These are phyloP conservation scores for Bothrops alternatus DNA, from an alignment of 2,797 vertebrate species.

Conservation along the genomic window DNA sequence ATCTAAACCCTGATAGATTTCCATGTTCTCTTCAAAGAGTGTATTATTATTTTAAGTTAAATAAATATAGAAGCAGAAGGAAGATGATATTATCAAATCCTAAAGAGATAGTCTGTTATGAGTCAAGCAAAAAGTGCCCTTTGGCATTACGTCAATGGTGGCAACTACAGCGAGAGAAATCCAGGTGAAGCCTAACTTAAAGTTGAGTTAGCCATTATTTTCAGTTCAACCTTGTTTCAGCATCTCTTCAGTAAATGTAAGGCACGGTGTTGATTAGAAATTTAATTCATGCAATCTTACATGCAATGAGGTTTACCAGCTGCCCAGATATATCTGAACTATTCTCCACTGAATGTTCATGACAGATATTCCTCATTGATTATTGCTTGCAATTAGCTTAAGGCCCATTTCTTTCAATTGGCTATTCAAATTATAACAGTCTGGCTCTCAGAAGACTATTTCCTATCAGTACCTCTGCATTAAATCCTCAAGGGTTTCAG, in stretches of 20 bases:
- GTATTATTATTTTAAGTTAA: neutral
- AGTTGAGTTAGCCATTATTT: no score
- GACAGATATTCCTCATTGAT: neutral
- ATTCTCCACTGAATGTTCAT: neutral
- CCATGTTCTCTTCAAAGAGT: neutral
- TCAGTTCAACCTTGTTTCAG: no score
- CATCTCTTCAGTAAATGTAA: no score
- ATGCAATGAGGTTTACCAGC: neutral
- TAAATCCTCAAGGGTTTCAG: neutral
- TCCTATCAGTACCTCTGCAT: no score
- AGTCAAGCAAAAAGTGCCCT: neutral
- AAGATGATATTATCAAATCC: neutral
- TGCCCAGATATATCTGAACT: neutral
- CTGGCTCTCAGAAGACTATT: neutral
- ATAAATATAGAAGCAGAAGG: neutral
- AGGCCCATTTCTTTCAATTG: neutral
- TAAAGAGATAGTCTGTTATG: neutral
- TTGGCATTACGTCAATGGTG: neutral
- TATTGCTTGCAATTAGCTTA: neutral
- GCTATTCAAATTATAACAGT: neutral
- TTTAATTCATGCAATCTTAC: neutral
- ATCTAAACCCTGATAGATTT: no score
- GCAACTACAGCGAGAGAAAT: no score
- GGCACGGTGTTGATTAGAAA: neutral
- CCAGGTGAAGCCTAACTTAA: no score